Base-by-base conservation (phyloP, 2,113 vertebrate species). In the Otis tarda region DNA sequence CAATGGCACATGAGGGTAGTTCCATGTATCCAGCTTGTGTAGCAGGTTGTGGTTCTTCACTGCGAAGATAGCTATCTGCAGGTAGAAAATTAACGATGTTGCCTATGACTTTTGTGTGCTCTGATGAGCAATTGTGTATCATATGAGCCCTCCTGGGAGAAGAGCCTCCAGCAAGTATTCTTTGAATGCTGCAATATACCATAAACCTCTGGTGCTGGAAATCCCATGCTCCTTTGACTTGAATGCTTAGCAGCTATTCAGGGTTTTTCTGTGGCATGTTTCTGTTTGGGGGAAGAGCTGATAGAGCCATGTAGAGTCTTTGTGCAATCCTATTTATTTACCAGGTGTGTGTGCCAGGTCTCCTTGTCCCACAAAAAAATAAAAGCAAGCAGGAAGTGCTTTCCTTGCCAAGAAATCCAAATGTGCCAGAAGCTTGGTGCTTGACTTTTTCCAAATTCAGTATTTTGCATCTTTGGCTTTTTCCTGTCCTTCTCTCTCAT, bases 301-400 rank as follows among this genome's bases (percentile, higher is more conserved):
- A 78, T 78, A 91, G 71, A 94, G 27, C 86, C 86, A 94, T 70
- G 69, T 65, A 82, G 86, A 91, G 80, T 19, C 80, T 96, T 96
- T 96, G 68, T 93, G 56, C 52, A 78, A 41, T 70, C 52, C 43
- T 75, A 86, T 82, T 89, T 75, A 91, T 90, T 94, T 82, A 74
- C 60, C 60, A 89, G 80, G 56, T 78, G 6, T 49, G 14, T 2
- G 15, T 89, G 83, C 90, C 80, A 81, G 77, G 28, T 87, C 47
- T 87, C 41, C 21, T 75, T 73, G 49, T 18, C 43, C 22, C 47
- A 50, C 22, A 10, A 37, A 83, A 39, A 52, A 50, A 28, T 9
- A 59, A 15, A 52, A 57, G 23, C 39, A 86, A 92, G 59, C 55
- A 74, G 50, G 71, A 90, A 59, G 79, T 64, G 12, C 17, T 87